Evolutionary conservation across 1,140 invertebrate genomes (phyloP), one percentile per base, ranked within the genome.

Genomic region (Drosophila aff.): DNA sequence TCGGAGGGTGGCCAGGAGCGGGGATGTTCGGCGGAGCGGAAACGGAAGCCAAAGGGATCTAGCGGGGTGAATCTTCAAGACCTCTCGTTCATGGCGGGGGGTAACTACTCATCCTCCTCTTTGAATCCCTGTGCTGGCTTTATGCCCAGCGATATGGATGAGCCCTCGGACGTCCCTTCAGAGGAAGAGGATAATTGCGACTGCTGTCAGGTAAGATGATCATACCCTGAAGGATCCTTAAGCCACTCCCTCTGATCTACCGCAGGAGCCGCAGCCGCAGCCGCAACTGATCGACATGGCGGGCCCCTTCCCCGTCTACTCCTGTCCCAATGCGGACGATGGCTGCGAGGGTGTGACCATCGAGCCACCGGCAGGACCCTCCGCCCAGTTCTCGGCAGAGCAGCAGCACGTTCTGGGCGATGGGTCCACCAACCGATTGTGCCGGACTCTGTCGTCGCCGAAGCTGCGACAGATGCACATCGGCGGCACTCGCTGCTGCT

Each of bases 91-190:
- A 52, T 44, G 40, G 23, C 53, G 16, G 63, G 13, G 6, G 23
- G 36, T 41, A 49, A 26, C 26, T 63, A 10, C 61, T 11, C 76
- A 21, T 40, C 38, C 31, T 65, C 74, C 13, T 79, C 82, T 0
- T 18, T 44, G 3, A 82, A 85, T 57, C 82, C 79, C 9, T 85
- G 82, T 38, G 33, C 4, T 5, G 82, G 82, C 2, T 86, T 71
- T 11, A 50, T 49, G 40, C 44, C 47, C 63, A 33, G 47, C 28
- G 74, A 66, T 2, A 8, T 40, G 28, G 74, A 69, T 1, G 26
- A 13, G 0, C 18, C 21, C 3, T 36, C 57, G 11, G 10, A 41
- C 28, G 11, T 36, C 11, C 15, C n/a, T 4, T 43, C 33, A 7
- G 28, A 36, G 23, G 23, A 41, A 9, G 31, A n/a, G 0, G 36